Evolutionary conservation across 2,888 invertebrate species (phyloP).

Genomic region (Chymomyza amoena): DNA sequence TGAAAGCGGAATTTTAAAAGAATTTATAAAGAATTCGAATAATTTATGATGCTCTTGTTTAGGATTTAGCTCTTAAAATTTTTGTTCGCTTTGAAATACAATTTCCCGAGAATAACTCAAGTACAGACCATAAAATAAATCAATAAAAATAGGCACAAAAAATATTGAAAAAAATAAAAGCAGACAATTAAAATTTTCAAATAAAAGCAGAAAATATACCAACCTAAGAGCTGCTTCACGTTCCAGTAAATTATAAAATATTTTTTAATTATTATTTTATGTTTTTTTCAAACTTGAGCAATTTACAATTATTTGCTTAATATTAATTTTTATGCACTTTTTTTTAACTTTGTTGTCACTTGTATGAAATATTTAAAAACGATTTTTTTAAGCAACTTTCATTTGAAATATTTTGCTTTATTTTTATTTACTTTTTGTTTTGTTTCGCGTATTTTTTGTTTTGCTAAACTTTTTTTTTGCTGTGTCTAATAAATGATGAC

Average conservation of each 20-base stretch:
- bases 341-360: neutral
- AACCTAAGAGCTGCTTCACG: neutral
- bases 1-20: too few species aligned
- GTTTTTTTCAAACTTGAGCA: neutral
- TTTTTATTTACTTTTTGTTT: slow-evolving; percentile 31
- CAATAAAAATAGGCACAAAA: neutral
- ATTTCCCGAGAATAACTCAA: neutral
- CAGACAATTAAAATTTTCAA: neutral
- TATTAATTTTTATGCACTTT: slow-evolving; percentile 2
- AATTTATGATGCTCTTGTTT: too few species aligned
- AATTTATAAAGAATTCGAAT: too few species aligned
- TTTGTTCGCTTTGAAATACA: neutral
- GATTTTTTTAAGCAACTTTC: neutral
- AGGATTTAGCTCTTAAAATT: too few species aligned
- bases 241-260: neutral
- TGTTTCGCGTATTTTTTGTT: slow-evolving; percentile 10
- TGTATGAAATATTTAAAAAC: neutral
- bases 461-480: neutral
- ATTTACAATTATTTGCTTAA: neutral
- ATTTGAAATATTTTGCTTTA: slow-evolving; percentile 26
- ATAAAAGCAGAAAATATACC: neutral
- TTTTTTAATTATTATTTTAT: neutral
- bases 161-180: neutral
- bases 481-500: neutral
- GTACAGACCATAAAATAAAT: neutral